Evolutionary conservation across 1,140 invertebrate genomes (phyloP), one percentile per base, ranked within the genome.

Genomic region (Drosophila seguyi): DNA sequence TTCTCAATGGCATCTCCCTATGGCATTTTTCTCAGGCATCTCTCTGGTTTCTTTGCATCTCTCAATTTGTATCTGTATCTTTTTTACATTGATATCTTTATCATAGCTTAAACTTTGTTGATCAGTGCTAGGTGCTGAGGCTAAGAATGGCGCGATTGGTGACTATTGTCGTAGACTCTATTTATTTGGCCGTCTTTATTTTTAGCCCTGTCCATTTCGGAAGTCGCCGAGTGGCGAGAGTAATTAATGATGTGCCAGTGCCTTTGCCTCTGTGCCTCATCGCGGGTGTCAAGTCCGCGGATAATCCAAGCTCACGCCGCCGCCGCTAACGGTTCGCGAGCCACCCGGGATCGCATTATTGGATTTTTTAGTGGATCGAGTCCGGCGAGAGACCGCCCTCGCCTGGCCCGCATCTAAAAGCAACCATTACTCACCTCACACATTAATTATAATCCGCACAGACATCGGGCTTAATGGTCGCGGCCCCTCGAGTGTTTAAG

Each of bases 161-260:
- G 82, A 65, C 71, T 53, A n/a, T 16, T 86, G 74, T 71, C 68
- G 60, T 62, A 66, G 68, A 69, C 58, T 78, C 59, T 81, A 81
- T 81, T 66, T 76, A 76, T 76, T 85, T 73, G 78, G 36, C 48
- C 25, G 62, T 29, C 16, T 74, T 86, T 85, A 85, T 86, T 85
- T 85, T 85, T 85, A 86, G 68, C 66, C 65, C 68, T 75, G 78
- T 86, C 59, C 68, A 86, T 77, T 81, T 85, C 82, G 81, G 81
- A 85, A 85, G 81, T 86, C 74, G 62, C 72, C 41, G 72, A 38
- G 36, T 47, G 42, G 48, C 44, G 65, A 75, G 59, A 72, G 79
- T 84, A 84, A 88, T 88, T 88, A 88, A 88, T 88, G 85, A 87
- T 87, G 61, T 66, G 81, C 53, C 45, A 10, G 31, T 34, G 39